phyloP scores from a whole-genome alignment of 2,797 vertebrate genomes.

The Gymnoscopelus microlampas region DNA sequence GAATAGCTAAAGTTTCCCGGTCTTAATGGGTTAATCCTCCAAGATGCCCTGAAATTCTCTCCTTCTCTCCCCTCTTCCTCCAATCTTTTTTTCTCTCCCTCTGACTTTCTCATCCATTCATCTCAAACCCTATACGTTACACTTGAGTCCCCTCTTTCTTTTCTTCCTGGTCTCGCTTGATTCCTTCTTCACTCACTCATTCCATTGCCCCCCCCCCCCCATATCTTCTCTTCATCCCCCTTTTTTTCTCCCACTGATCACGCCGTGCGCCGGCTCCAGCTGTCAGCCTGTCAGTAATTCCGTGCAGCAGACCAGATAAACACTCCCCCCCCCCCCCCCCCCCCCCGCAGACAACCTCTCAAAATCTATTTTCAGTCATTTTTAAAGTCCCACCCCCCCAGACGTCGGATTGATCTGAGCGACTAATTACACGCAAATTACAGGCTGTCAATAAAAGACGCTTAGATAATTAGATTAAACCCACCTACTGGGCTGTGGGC shows the following conservation, averaged over 20 bases:
- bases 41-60: too few relatives aligned
- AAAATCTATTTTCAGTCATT: background rate
- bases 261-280: background rate
- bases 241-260: constrained; percentile 1
- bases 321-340: too few relatives aligned
- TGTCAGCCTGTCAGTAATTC: background rate
- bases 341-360: too few relatives aligned
- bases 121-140: too few relatives aligned
- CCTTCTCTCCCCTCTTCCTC: too few relatives aligned
- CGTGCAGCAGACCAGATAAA: background rate
- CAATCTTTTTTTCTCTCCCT: background rate
- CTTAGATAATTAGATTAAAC: constrained; percentile 22
- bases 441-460: constrained; percentile 7
- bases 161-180: background rate
- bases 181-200: background rate
- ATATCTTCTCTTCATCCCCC: background rate
- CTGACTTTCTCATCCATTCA: background rate
- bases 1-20: too few relatives aligned
- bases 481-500: background rate
- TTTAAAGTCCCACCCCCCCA: background rate
- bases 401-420: constrained; percentile 11
- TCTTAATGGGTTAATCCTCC: too few relatives aligned
- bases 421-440: constrained; percentile 5
- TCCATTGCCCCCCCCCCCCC: background rate
- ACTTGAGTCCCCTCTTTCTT: background rate